Evolutionary conservation across 2,888 invertebrate species (phyloP).

Genomic region (Mimas tiliae): DNA sequence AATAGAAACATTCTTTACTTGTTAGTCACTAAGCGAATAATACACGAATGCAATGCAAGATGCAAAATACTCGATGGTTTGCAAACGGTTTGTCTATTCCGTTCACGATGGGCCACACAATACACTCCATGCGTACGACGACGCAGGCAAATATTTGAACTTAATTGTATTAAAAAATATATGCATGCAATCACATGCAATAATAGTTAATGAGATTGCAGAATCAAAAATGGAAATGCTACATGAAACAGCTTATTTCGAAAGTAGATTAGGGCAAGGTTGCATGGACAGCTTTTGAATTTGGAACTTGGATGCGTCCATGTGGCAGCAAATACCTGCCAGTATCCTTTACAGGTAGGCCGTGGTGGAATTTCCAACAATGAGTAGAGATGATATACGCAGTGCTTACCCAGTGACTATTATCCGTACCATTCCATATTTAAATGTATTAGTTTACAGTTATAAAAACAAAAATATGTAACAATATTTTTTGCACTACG

Average conservation of each 20-base stretch:
- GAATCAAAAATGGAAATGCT: too few relatives aligned
- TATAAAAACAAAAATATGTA: background rate
- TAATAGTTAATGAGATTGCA: background rate
- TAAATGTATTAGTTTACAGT: background rate
- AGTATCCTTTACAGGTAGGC: too few relatives aligned
- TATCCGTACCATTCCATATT: background rate
- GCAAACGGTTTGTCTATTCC: slow-evolving; percentile 28
- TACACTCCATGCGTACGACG: slow-evolving; percentile 23
- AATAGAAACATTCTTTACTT: slow-evolving; percentile 24
- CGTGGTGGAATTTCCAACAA: background rate
- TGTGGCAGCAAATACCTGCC: too few relatives aligned
- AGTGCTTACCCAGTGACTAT: background rate
- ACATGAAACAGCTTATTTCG: too few relatives aligned
- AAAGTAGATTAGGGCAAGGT: too few relatives aligned
- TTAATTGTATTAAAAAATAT: too few relatives aligned
- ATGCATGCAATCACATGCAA: too few relatives aligned
- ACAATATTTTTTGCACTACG: background rate
- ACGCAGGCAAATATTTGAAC: background rate
- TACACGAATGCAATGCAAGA: slow-evolving; percentile 19
- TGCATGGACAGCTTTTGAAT: too few relatives aligned
- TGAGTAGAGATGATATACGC: background rate
- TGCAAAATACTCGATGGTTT: slow-evolving; percentile 21
- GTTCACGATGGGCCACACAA: slow-evolving; percentile 25
- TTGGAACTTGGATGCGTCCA: too few relatives aligned
- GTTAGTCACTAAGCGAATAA: slow-evolving; percentile 27